phyloP scores from a whole-genome alignment of 2,888 invertebrate species.

The Belgica antarctica region DNA sequence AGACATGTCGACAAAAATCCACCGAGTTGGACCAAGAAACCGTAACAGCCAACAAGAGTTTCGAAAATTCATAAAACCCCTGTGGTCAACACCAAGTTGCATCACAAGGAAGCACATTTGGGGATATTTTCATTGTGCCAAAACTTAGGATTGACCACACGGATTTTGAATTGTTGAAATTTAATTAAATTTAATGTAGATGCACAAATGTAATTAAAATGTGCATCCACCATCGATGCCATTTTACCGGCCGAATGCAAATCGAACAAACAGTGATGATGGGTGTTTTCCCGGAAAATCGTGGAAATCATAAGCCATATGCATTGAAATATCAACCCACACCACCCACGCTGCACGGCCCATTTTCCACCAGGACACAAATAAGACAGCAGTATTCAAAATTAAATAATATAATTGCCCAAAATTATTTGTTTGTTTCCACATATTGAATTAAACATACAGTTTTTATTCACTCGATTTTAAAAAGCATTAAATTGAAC shows the following conservation, averaged over 20 bases:
- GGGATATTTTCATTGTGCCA: no score
- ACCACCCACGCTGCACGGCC: no score
- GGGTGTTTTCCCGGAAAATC: no score
- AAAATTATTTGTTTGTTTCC: slow-evolving; percentile 42
- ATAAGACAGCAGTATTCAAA: not conserved
- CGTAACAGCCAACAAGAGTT: no score
- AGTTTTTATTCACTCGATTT: slow-evolving; percentile 39
- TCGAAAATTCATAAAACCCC: no score
- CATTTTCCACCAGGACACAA: not conserved
- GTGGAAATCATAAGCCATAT: not conserved
- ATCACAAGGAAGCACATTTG: no score
- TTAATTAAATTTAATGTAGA: slow-evolving; percentile 43
- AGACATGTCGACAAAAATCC: no score
- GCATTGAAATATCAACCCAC: not conserved
- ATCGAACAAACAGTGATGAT: not conserved
- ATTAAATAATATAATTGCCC: not conserved
- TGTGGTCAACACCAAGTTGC: no score
- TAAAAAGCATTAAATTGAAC: slow-evolving; percentile 41
- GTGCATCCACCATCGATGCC: slow-evolving; percentile 18
- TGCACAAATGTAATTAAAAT: slow-evolving; percentile 41
- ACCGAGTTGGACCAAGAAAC: not conserved
- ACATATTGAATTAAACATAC: slow-evolving; percentile 38
- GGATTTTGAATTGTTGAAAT: no score
- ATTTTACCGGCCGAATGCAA: slow-evolving; percentile 40
- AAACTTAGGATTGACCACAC: no score